Base-by-base conservation (phyloP, 2,113 vertebrate species). In the Caranx ignobilis region DNA sequence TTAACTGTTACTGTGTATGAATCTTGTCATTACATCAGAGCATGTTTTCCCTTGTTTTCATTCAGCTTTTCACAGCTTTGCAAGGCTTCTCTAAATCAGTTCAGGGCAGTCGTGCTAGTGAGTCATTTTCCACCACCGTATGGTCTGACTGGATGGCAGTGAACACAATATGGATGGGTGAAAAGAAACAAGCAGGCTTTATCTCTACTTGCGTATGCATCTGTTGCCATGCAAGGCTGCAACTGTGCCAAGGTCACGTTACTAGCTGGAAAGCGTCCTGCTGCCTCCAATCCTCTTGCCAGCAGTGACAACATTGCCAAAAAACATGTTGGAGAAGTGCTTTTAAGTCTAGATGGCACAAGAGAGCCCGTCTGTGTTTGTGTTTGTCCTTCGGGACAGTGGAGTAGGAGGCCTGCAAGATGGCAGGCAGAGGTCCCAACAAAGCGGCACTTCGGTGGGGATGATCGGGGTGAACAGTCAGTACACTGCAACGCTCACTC, bases 141-240 rank as follows among this genome's bases (percentile, higher is more conserved):
- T 4, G 76, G 45, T 63, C 65, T 18, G 66, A 54, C 66, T 47
- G 78, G 69, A 63, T 32, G 71, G 48, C 10, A 1, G 34, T 34
- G 39, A 65, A 6, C 54, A 75, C 82, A 82, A 87, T 83, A 47
- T 41, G 71, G 75, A 93, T 84, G 87, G 82, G 81, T 67, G n/a
- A 19, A 61, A 54, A 67, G 71, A 77, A 82, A 81, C 71, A 77
- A 81, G 18, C 66, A 0, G 70, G 73, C 79, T 84, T 79, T 79
- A 85, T 88, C 50, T 81, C 12, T 34, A 0, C 56, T 84, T 55
- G 5, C 39, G 43, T 61, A 11, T n/a, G 37, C 12, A 1, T 68
- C 47, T 86, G 37, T 48, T 66, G 26, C 26, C 26, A 26, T 26
- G 26, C 26, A 26, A 26, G 39, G 55, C 72, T 71, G 50, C 54